Conservation (phyloP, 2,797 vertebrate species). For the Crypturellus tataupa region DNA sequence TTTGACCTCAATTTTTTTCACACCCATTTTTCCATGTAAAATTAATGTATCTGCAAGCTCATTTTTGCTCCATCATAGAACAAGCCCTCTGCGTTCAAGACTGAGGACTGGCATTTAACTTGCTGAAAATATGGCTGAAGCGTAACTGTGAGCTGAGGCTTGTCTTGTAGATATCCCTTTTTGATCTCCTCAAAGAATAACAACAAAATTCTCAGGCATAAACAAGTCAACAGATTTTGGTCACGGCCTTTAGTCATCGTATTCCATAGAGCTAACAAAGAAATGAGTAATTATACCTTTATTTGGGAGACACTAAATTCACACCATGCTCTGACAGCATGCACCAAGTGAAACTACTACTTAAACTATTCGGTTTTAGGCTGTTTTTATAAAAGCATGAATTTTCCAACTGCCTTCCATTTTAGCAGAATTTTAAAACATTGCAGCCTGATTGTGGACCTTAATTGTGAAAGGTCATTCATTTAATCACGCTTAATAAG, state of each 20-base stretch:
- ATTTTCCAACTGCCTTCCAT: not conserved
- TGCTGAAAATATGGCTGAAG: not conserved
- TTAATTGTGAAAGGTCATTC: not conserved
- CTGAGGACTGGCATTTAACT: not conserved
- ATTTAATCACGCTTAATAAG: not conserved
- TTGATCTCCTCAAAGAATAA: not conserved
- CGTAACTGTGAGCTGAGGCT: accelerated
- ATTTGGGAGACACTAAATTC: not conserved
- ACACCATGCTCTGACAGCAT: not conserved
- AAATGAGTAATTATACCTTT: not conserved
- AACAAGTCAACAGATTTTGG: not conserved
- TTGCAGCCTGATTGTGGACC: not conserved
- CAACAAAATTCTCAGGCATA: not conserved
- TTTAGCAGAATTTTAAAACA: not conserved
- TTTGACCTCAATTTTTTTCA: not conserved
- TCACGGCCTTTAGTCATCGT: not conserved
- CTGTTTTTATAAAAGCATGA: not conserved
- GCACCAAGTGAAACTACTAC: not conserved
- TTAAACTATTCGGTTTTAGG: not conserved
- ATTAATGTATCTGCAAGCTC: not conserved
- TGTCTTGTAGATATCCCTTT: not conserved
- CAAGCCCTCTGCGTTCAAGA: not conserved
- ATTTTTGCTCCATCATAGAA: not conserved
- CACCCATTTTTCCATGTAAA: not conserved
- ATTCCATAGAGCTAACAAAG: not conserved